Evolutionary conservation across 2,113 vertebrate species (phyloP), one percentile per base, ranked within the genome.

Genomic region (Seriola aureovittata): DNA sequence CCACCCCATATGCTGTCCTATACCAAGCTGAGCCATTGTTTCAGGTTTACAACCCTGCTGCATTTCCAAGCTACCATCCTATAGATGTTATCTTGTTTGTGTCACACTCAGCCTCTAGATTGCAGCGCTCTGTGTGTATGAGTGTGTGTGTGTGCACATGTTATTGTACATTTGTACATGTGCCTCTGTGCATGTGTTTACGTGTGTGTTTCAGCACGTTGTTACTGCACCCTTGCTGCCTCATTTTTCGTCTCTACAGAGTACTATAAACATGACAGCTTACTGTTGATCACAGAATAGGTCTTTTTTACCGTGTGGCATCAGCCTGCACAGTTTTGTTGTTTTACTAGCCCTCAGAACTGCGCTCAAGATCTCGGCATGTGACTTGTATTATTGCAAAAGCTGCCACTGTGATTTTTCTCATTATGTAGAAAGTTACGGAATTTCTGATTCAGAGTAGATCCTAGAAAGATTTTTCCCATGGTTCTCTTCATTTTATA

Each of bases 71-170:
- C 71, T 29, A 69, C 59, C 81, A 74, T 52, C 73, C 85, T 85
- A 78, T 78, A 91, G 90, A 92, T 87, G 86, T 82, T 91, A 91
- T 92, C 89, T 77, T 11, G 72, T 67, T 70, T 70, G 76, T 85
- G 89, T 90, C 79, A 88, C 89, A 82, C 85, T 81, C 60, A 76
- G 86, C 63, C 50, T 70, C 76, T 46, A 67, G 80, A 91, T 84
- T 88, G 82, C 73, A 76, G 55, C 38, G 88, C 63, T 68, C 23
- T 72, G 48, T 40, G 44, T 69, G 59, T 46, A 3, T 10, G 25
- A 29, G 60, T 72, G 46, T 70, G 48, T 70, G 48, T 70, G 48
- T 55, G 52, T 23, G 65, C 25, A 52, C 66, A 67, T 63, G 44
- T 78, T 13, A 50, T 71, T 65, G 50, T 25, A 38, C 71, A 75